Evolutionary conservation across 2,888 invertebrate species (phyloP).

Genomic region (Mactromeris polynyma): DNA sequence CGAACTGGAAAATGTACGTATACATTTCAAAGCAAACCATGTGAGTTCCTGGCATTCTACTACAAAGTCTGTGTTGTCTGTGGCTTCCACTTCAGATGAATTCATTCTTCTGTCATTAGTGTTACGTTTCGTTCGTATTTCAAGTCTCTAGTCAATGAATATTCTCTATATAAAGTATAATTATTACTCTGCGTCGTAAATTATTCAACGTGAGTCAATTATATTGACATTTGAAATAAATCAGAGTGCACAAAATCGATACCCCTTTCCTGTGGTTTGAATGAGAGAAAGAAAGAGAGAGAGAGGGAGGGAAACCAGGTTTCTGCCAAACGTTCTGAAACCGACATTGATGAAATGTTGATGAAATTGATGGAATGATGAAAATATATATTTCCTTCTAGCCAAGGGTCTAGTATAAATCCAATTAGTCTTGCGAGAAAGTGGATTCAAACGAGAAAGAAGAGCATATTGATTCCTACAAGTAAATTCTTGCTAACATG

Average conservation of each 20-base stretch:
- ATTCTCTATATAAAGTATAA: constrained; percentile 50
- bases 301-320: not conserved
- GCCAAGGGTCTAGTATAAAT: constrained; percentile 5
- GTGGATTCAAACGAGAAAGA: not conserved
- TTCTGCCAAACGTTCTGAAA: constrained; percentile 8
- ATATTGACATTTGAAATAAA: constrained; percentile 67
- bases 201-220: constrained; percentile 66
- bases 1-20: not conserved
- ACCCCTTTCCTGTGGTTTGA: constrained; percentile 19
- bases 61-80: constrained; percentile 1
- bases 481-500: not conserved
- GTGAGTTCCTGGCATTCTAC: constrained; percentile 9
- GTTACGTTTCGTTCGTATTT: constrained; percentile 21
- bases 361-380: constrained; percentile 26
- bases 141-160: constrained; percentile 32
- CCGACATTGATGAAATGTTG: not conserved
- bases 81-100: not conserved
- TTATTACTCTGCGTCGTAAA: constrained; percentile 60
- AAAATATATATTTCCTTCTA: not conserved
- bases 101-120: constrained; percentile 33
- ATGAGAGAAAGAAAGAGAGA: not conserved
- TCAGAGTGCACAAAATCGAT: constrained; percentile 50
- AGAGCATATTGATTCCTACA: not conserved
- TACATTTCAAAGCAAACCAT: constrained; percentile 4
- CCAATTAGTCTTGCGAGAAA: constrained; percentile 10